A percentile compares a stretch with the other conserved stretches of the same genome.
Evolutionary conservation across 2,797 vertebrate genomes (phyloP).

Genomic region (Cirrhinus molitorella): DNA sequence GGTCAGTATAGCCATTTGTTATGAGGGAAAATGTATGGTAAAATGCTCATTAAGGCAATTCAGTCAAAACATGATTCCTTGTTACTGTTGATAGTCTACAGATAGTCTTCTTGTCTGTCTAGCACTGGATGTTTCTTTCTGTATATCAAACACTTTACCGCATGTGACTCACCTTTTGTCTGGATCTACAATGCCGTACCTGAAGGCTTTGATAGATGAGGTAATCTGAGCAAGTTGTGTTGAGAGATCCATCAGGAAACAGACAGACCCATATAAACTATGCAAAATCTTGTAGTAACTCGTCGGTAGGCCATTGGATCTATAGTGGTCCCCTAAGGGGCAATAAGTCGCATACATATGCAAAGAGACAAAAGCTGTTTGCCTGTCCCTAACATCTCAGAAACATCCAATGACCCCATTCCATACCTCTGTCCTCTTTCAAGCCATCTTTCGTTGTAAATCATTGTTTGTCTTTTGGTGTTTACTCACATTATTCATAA

Average conservation of each 20-base stretch:
- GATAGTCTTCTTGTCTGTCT: conserved; percentile 13
- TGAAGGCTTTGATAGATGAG: conserved; percentile 82
- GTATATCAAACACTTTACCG: conserved; percentile 28
- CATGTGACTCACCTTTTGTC: conserved; percentile 68
- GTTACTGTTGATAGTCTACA: neutral
- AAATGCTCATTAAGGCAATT: conserved; percentile 36
- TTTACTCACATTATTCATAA: conserved; percentile 23
- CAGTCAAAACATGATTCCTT: neutral
- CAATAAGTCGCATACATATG: conserved; percentile 79
- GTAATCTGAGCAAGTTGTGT: conserved; percentile 80
- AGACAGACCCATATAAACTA: conserved; percentile 78
- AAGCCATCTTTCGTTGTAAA: conserved; percentile 24
- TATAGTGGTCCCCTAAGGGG: conserved; percentile 72
- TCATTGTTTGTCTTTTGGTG: conserved; percentile 22
- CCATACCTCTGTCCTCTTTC: conserved; percentile 28
- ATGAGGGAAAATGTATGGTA: conserved; percentile 1
- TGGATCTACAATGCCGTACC: conserved; percentile 78
- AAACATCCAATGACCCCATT: conserved; percentile 56
- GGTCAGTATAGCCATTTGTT: conserved; percentile 4
- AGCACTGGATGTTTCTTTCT: neutral
- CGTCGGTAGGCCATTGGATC: conserved; percentile 65
- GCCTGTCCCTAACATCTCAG: conserved; percentile 25
- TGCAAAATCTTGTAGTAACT: conserved; percentile 69
- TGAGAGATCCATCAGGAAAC: conserved; percentile 81
- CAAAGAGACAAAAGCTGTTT: conserved; percentile 67